Evolutionary conservation across 2,888 invertebrate genomes (phyloP), one percentile per base, ranked within the genome.

Genomic region (Caenorhabditis sulstoni): DNA sequence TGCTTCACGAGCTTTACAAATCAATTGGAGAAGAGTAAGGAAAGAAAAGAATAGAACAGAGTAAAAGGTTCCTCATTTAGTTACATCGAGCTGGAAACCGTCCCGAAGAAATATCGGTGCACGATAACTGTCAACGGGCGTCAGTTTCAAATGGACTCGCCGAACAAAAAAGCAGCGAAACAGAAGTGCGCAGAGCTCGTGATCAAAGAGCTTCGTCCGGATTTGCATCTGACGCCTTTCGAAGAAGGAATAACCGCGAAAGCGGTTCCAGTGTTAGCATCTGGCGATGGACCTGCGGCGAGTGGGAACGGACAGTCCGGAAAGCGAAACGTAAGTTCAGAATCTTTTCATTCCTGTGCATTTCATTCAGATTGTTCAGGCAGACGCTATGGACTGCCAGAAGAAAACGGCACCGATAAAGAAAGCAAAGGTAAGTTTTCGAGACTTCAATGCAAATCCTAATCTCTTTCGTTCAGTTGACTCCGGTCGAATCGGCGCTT

Each of bases 1-100:
- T 84, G 14, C 62, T 84, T 18, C 81, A 84, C 47, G 81, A 84
- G 35, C 49, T 82, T 0, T 84, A 77, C 74, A 82, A 81, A 37
- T 50, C 45, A 3, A 45, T 81, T n/a, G 29, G 14, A 3, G 83
- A 83, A 52, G 65, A 67, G 84, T 84, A 1, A 55, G 81, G 39
- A 2, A 12, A 20, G 5, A 4, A 16, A 29, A 29, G 29, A 12
- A 45, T 7, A 3, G 29, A 4, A 22, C 4, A 22, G 1, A 18
- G 3, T 35, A 12, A 58, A 29, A 35, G 12, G 14, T 14, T 12
- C 22, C 29, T 53, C 7, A 14, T 80, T n/a, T 53, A 77, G 81
- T 0, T 76, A 49, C 50, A 11, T 37, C 1, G 73, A 74, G 35
- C 58, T 73, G 11, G 39, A 55, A 12, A 41, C 35, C 2, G 23